Evolutionary conservation across 2,797 vertebrate species (phyloP).

Genomic region (Margarornis squamiger): DNA sequence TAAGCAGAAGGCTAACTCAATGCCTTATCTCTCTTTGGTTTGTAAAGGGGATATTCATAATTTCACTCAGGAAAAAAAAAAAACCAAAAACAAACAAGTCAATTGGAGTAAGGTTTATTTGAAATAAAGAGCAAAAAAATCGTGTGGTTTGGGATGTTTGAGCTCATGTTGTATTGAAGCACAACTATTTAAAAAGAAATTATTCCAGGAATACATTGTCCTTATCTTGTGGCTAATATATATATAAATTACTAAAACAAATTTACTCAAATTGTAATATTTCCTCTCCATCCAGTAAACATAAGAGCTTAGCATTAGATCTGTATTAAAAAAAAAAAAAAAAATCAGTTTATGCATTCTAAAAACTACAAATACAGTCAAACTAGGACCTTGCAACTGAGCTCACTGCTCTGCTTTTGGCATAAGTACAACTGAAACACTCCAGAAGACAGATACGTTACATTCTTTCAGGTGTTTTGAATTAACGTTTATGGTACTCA

Average conservation of each 20-base stretch:
- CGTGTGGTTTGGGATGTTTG: not conserved
- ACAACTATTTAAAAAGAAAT: not conserved
- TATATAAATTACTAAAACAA: not conserved
- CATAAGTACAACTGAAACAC: not conserved
- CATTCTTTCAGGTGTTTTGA: constrained; percentile 37
- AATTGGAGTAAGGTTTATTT: not conserved
- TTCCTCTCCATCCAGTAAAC: constrained; percentile 12
- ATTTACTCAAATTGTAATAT: not conserved
- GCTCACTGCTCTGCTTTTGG: not conserved
- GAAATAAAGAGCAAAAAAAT: not conserved
- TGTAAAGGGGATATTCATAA: not conserved
- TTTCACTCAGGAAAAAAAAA: not conserved
- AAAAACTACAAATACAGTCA: not conserved
- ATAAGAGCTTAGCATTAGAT: not conserved
- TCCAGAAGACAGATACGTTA: not conserved
- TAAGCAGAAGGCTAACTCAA: not conserved
- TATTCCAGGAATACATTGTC: not conserved
- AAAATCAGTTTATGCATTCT: not conserved
- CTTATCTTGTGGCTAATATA: not conserved
- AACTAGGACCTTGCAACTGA: not conserved
- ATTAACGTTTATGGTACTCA: not conserved
- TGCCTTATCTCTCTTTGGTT: not conserved
- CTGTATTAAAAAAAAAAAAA: not conserved
- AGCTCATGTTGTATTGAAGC: not conserved
- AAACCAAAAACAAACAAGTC: not conserved